phyloP scores from a whole-genome alignment of 2,888 invertebrate species.

The Hirtodrosophila confusa region DNA sequence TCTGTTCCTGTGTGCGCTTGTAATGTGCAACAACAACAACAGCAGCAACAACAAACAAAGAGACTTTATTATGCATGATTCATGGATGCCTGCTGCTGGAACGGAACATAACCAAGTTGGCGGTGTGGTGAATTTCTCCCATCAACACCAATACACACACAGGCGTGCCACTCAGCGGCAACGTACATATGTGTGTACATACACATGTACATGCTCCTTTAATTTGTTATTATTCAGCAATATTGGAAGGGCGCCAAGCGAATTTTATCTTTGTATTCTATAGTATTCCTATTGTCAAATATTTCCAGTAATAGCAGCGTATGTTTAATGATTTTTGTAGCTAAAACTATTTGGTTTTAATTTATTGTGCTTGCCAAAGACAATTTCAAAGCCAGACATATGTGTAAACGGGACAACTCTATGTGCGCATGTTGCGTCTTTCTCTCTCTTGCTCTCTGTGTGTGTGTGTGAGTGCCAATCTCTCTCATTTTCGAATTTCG shows the following conservation, averaged over 20 bases:
- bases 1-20: conserved; percentile 20
- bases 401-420: conserved; percentile 57
- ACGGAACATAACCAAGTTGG: conserved; percentile 55
- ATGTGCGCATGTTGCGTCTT: conserved; percentile 20
- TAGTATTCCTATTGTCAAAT: too few relatives aligned
- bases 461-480: conserved; percentile 27
- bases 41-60: conserved; percentile 75
- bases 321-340: too few relatives aligned
- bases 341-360: conserved; percentile 14
- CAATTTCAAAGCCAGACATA: conserved; percentile 36
- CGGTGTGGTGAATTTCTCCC: conserved; percentile 61
- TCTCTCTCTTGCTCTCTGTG: conserved; percentile 11
- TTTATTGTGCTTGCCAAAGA: conserved; percentile 28
- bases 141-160: conserved; percentile 45
- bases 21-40: conserved; percentile 55
- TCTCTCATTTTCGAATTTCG: conserved; percentile 71
- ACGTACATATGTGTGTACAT: neutral
- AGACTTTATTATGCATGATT: conserved; percentile 66
- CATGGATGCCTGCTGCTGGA: conserved; percentile 49
- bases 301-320: too few relatives aligned
- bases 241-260: neutral
- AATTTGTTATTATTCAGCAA: neutral
- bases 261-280: neutral
- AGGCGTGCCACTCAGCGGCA: conserved; percentile 14
- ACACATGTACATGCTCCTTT: neutral